A percentile compares a stretch with the other conserved stretches of the same genome.
phyloP scores from a whole-genome alignment of 2,888 invertebrate genomes.

The Lingula anatina region DNA sequence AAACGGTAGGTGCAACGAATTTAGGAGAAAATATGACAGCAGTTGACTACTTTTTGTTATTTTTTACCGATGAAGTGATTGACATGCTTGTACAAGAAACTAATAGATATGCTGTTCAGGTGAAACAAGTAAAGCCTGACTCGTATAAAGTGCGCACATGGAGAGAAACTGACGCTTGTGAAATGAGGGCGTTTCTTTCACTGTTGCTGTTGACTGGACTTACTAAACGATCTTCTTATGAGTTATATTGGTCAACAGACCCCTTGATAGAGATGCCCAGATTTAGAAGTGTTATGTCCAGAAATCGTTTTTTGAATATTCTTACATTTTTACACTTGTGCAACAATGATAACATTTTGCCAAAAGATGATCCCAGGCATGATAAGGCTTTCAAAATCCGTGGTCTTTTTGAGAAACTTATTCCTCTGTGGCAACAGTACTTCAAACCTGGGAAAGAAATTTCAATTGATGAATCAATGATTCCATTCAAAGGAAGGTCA shows the following conservation, averaged over 20 bases:
- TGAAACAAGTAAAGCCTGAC: background rate
- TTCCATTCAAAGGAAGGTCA: constrained; percentile 4
- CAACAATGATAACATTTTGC: constrained; percentile 1
- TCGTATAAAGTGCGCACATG: background rate
- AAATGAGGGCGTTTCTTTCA: background rate
- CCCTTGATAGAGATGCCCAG: background rate
- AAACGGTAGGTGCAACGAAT: no score
- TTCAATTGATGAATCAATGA: constrained; percentile 5
- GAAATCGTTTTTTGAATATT: background rate
- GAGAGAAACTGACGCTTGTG: background rate
- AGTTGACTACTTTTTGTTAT: background rate
- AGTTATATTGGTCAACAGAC: background rate
- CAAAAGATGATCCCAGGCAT: constrained; percentile 2
- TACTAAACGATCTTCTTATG: background rate
- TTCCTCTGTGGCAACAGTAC: constrained; percentile 2
- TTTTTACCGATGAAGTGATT: background rate
- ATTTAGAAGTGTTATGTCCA: background rate
- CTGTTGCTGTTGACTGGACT: background rate
- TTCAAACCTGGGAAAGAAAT: constrained; percentile 4
- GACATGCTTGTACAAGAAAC: background rate
- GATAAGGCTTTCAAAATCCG: constrained; percentile 5
- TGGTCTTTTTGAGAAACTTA: background rate
- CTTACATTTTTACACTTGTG: constrained; percentile 3
- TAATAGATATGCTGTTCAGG: background rate
- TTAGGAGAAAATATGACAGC: no score